A percentile compares a stretch with the other conserved stretches of the same genome.
phyloP scores from a whole-genome alignment of 2,888 invertebrate genomes.

The Leptothorax acervorum region DNA sequence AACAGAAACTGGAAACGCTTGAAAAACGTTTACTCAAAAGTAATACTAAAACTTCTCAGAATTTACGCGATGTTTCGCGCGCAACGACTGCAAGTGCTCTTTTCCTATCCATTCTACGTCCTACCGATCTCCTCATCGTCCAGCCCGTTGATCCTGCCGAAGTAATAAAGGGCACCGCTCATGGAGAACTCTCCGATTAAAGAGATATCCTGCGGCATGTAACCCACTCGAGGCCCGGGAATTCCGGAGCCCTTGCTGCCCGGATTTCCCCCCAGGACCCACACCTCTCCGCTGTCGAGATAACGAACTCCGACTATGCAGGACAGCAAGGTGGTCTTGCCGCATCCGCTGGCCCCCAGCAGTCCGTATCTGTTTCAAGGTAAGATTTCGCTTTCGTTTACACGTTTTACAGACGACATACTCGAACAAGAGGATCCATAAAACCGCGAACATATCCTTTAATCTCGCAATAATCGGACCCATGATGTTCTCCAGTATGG shows the following conservation, averaged over 20 bases:
- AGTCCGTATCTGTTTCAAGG: constrained; percentile 92
- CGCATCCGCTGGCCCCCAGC: constrained; percentile 96
- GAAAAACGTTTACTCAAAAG: neutral
- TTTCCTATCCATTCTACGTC: neutral
- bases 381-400: neutral
- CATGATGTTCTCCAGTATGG: neutral
- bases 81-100: neutral
- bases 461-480: neutral
- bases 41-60: neutral
- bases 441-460: neutral
- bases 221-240: constrained; percentile 92
- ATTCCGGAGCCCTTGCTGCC: constrained; percentile 88
- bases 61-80: neutral
- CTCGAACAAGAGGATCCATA: neutral
- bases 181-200: constrained; percentile 93
- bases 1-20: too few species aligned
- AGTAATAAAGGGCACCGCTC: constrained; percentile 94
- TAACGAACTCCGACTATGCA: constrained; percentile 93
- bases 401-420: neutral
- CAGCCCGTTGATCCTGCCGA: constrained; percentile 95
- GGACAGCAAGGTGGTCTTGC: constrained; percentile 95
- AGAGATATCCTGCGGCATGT: constrained; percentile 96
- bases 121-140: constrained; percentile 87
- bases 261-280: constrained; percentile 92
- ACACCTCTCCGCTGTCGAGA: constrained; percentile 91